Base-by-base conservation (phyloP, 2,888 invertebrate species). In the Salpingus planirostris region DNA sequence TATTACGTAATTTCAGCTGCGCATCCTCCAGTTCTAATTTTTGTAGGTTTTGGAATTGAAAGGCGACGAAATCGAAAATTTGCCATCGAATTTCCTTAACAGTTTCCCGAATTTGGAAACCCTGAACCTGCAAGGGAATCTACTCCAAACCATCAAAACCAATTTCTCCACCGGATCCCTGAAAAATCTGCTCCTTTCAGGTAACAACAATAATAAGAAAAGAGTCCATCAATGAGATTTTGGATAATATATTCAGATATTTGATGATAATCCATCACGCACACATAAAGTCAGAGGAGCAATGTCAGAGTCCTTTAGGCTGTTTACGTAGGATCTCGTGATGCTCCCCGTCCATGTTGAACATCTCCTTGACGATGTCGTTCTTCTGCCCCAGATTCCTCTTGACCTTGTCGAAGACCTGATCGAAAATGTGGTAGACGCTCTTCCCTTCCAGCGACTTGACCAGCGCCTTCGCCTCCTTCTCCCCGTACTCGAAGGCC, bases 21-120 rank as follows among this genome's bases (percentile, higher is more conserved):
- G 5, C 5, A 18, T 18, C 18, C 5, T 18, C 8, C 8, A 6
- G 5, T 18, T 18, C 5, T 18, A 18, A 18, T 18, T 18, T 18
- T 50, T 52, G 27, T 30, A 55, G 54, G 41, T 44, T 18, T 31
- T 55, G 13, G 39, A 44, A 15, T 27, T 55, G 11, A 43, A 40
- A 8, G 34, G 38, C 21, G 31, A 54, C 15, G 38, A 44, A 31
- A 40, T 55, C 12, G 44, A 41, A 18, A 43, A 36, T 21, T 36
- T 55, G 25, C 37, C 40, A 11, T 27, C 43, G 13, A 38, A 44
- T 27, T 49, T 55, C 21, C 32, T 52, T 2, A 15, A 15, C 6
- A 43, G 43, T 27, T 49, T 54, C 15, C 45, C 48, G 2, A 27
- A 43, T 21, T 27, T 55, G 18, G 40, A 53, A 37, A 34, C 46